Conservation (phyloP, 1,140 invertebrate species). For the Drosophila saltans region DNA sequence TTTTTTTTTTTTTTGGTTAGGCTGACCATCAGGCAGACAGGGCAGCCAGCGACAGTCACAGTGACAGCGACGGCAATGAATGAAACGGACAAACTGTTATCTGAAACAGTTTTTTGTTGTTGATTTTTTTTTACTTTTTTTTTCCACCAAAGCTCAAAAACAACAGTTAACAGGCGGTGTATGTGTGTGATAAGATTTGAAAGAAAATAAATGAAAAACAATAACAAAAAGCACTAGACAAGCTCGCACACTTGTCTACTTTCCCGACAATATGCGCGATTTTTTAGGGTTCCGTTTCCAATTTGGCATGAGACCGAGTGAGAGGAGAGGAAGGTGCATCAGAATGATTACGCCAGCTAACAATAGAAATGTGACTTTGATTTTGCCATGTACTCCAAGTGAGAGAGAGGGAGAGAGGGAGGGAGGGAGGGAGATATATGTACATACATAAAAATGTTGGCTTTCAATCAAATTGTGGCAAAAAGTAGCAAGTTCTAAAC, state of each 20-base stretch:
- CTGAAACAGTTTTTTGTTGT: conserved; percentile 40
- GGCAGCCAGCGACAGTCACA: background rate
- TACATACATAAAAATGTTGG: conserved; percentile 2
- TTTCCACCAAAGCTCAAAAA: conserved; percentile 70
- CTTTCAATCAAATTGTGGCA: conserved; percentile 11
- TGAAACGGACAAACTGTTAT: conserved; percentile 59
- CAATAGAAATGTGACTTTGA: conserved; percentile 15
- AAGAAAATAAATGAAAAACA: conserved; percentile 33
- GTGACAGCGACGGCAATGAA: conserved; percentile 1
- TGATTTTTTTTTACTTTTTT: conserved; percentile 20
- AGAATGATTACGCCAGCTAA: conserved; percentile 14
- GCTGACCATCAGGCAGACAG: background rate
- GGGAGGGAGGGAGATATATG: too few relatives aligned
- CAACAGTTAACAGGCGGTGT: conserved; percentile 58
- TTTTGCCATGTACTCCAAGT: conserved; percentile 1
- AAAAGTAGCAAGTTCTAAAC: background rate
- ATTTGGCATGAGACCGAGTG: conserved; percentile 12
- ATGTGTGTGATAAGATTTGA: conserved; percentile 64
- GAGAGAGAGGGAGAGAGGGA: background rate
- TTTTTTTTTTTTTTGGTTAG: background rate
- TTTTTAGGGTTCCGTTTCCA: conserved; percentile 36
- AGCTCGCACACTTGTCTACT: conserved; percentile 60
- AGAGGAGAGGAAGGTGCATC: background rate
- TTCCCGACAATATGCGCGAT: conserved; percentile 40
- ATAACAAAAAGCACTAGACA: conserved; percentile 43